These are phyloP conservation scores for Hyla sarda DNA, from an alignment of 2,113 vertebrate genomes.

Conservation along the genomic window DNA sequence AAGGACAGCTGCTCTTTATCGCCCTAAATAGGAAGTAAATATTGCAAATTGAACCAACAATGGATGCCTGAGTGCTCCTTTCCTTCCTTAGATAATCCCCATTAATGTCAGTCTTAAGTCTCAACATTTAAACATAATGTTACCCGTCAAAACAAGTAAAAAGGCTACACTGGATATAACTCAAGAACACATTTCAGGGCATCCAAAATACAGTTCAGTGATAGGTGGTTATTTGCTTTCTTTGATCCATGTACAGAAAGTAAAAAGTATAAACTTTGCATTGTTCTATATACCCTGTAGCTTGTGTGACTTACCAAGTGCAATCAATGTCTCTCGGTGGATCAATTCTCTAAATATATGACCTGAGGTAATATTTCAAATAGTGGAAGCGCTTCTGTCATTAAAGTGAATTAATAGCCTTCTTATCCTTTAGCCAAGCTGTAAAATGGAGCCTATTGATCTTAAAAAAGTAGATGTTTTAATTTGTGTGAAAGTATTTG, in stretches of 20 bases:
- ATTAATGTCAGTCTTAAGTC: slow-evolving; percentile 37
- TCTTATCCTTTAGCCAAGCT: slow-evolving; percentile 72
- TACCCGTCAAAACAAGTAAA: slow-evolving; percentile 35
- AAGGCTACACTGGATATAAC: background rate
- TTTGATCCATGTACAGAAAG: background rate
- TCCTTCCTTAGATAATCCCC: slow-evolving; percentile 53
- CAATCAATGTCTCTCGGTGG: slow-evolving; percentile 45
- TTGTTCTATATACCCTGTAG: slow-evolving; percentile 12
- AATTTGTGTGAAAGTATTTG: slow-evolving; percentile 76
- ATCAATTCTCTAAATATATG: slow-evolving; percentile 63
- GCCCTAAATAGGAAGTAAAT: slow-evolving; percentile 10
- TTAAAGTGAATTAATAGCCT: slow-evolving; percentile 74
- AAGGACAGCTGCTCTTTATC: slow-evolving; percentile 38
- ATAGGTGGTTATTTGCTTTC: background rate
- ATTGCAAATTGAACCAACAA: slow-evolving; percentile 19
- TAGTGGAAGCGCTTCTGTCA: slow-evolving; percentile 72
- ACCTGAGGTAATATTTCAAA: slow-evolving; percentile 65
- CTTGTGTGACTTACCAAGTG: background rate
- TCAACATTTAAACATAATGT: slow-evolving; percentile 12
- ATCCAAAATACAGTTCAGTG: background rate
- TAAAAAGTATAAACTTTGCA: background rate
- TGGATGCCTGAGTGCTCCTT: slow-evolving; percentile 16
- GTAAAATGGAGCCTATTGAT: slow-evolving; percentile 68
- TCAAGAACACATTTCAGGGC: background rate
- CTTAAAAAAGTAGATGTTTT: slow-evolving; percentile 70